Conservation (phyloP, 2,113 vertebrate species). For the Corythornis vintsioides region DNA sequence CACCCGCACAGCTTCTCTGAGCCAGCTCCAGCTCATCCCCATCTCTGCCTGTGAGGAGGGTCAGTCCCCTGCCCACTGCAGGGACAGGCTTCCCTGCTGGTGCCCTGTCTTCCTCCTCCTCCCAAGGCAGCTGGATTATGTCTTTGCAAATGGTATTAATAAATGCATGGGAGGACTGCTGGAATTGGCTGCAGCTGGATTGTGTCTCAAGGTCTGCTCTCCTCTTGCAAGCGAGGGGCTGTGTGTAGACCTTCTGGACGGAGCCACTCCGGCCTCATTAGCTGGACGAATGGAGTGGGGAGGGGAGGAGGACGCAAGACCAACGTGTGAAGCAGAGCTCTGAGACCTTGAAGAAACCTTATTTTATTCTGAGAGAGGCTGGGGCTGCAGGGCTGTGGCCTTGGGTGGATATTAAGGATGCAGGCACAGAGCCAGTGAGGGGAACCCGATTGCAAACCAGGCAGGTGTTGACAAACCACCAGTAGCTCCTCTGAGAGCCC, state of each 20-base stretch:
- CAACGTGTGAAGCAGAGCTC: not conserved
- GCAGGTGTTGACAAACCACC: not conserved
- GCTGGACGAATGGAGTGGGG: not conserved
- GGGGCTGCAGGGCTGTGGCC: fast-evolving
- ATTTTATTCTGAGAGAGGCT: not conserved
- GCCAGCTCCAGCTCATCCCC: not conserved
- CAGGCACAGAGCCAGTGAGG: fast-evolving
- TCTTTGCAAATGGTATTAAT: not conserved
- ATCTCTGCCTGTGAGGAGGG: not conserved
- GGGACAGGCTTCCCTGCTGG: fast-evolving
- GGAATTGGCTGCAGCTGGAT: not conserved
- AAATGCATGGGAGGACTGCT: not conserved
- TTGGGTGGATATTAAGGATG: not conserved
- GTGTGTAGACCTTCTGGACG: not conserved
- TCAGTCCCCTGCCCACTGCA: fast-evolving
- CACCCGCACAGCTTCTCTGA: fast-evolving
- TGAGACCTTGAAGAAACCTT: not conserved
- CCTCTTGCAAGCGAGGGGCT: not conserved
- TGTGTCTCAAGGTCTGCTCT: not conserved
- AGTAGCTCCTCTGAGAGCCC: fast-evolving
- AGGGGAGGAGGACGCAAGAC: not conserved
- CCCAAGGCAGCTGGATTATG: not conserved
- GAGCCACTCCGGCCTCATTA: not conserved
- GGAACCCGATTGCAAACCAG: fast-evolving
- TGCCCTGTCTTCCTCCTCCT: not conserved